Percentiles rank a stretch among this genome's conserved stretches.
Conservation (phyloP, 2,888 invertebrate species). For the Orthosia cruda region DNA sequence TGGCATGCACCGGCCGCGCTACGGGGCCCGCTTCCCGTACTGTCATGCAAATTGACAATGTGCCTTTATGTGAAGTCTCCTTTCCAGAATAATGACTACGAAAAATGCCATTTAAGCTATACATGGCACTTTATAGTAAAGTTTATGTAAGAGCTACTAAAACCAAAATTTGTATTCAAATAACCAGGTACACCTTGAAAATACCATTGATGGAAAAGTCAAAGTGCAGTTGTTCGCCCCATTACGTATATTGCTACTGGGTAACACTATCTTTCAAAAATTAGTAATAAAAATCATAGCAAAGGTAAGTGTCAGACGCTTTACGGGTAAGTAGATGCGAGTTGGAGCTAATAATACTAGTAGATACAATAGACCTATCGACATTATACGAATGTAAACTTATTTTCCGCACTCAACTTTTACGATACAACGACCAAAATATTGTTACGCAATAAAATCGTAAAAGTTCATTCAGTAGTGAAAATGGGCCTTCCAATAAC, state of each 20-base stretch:
- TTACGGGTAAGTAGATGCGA: not conserved
- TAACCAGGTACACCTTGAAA: too few species aligned
- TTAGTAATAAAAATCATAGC: not conserved
- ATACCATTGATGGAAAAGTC: too few species aligned
- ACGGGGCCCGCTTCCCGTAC: constrained; percentile 64
- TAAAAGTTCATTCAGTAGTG: constrained; percentile 24
- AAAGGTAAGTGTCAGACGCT: not conserved
- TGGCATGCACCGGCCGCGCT: constrained; percentile 74
- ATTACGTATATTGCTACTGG: too few species aligned
- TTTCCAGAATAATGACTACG: constrained; percentile 33
- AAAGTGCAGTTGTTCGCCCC: too few species aligned
- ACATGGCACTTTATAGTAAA: not conserved
- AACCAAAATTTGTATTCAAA: too few species aligned
- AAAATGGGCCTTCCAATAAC: constrained; percentile 14
- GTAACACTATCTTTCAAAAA: too few species aligned
- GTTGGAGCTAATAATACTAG: not conserved
- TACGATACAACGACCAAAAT: constrained; percentile 22
- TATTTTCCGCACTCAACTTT: constrained; percentile 10
- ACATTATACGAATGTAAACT: not conserved
- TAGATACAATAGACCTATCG: not conserved
- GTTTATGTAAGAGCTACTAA: not conserved
- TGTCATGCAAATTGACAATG: constrained; percentile 78
- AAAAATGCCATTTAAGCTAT: constrained; percentile 6
- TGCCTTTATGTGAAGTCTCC: constrained; percentile 53
- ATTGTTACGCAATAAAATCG: constrained; percentile 9